Evolutionary conservation across 1,140 invertebrate species (phyloP).

Genomic region (Bombus haemorrhoidalis): DNA sequence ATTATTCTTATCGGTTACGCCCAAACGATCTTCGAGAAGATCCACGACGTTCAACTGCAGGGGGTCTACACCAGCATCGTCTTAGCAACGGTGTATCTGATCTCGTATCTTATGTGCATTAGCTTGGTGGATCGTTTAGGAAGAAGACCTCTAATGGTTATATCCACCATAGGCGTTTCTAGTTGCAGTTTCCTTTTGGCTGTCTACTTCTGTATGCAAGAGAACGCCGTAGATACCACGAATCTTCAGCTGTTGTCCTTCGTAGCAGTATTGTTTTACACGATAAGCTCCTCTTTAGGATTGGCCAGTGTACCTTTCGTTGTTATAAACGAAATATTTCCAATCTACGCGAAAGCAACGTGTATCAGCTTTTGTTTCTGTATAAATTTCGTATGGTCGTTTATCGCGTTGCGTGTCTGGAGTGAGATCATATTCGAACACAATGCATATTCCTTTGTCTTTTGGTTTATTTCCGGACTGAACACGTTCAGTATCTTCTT

Average conservation of each 20-base stretch:
- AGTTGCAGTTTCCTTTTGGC: constrained; percentile 9
- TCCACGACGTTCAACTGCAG: background rate
- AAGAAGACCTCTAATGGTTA: constrained; percentile 32
- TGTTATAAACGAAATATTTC: constrained; percentile 42
- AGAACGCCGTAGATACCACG: background rate
- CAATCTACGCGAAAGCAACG: constrained; percentile 27
- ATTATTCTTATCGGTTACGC: constrained; percentile 13
- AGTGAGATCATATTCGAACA: background rate
- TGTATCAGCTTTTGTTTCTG: constrained; percentile 22
- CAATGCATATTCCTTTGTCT: background rate
- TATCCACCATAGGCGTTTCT: constrained; percentile 23
- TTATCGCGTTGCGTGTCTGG: background rate
- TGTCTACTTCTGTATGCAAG: constrained; percentile 28
- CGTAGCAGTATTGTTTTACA: constrained; percentile 17
- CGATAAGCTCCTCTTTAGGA: constrained; percentile 1
- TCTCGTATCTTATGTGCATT: constrained; percentile 11
- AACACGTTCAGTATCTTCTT: constrained; percentile 20
- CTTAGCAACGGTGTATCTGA: background rate
- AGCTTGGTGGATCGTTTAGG: constrained; percentile 22
- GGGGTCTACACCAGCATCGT: constrained; percentile 3
- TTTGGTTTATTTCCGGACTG: constrained; percentile 21
- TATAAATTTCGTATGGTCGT: background rate
- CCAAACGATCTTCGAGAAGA: constrained; percentile 31
- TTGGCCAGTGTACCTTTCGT: constrained; percentile 29
- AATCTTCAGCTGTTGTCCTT: background rate